Conservation (phyloP, 2,888 invertebrate genomes). For the Hermaeophaga mercurialis region DNA sequence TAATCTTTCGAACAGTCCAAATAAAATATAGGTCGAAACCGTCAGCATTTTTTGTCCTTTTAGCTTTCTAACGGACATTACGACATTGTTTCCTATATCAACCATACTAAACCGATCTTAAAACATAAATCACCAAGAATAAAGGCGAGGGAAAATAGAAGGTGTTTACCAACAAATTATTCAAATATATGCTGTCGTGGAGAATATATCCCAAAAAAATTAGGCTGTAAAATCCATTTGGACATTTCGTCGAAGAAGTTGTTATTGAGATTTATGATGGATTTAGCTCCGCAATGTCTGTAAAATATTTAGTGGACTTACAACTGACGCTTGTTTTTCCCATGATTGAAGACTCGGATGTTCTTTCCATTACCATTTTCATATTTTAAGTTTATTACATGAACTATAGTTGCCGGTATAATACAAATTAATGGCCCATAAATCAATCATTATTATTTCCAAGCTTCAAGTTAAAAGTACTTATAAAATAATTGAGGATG, state of each 20-base stretch:
- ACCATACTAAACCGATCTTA: slow-evolving; percentile 12
- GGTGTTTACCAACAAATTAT: slow-evolving; percentile 26
- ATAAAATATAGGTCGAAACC: slow-evolving; percentile 1
- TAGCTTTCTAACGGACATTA: not conserved
- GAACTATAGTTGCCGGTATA: too few species aligned
- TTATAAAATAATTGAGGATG: too few species aligned
- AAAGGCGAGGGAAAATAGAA: slow-evolving; percentile 15
- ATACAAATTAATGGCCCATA: too few species aligned
- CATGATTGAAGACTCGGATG: not conserved
- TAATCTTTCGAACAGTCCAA: too few species aligned
- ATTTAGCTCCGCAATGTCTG: slow-evolving; percentile 5
- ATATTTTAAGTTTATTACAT: too few species aligned
- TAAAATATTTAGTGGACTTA: slow-evolving; percentile 14
- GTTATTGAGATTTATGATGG: slow-evolving; percentile 20
- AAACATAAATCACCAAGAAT: slow-evolving; percentile 21
- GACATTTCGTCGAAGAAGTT: slow-evolving; percentile 18
- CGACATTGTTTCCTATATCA: slow-evolving; percentile 7
- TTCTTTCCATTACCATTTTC: too few species aligned
- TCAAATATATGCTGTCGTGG: slow-evolving; percentile 23
- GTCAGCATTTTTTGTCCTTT: slow-evolving; percentile 14
- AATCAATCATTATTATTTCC: too few species aligned
- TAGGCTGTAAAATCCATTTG: slow-evolving; percentile 21
- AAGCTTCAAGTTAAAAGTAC: too few species aligned
- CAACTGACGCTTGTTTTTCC: not conserved
- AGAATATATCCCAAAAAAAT: slow-evolving; percentile 20